phyloP scores from a whole-genome alignment of 1,140 invertebrate genomes.

The Andricus grossulariae region DNA sequence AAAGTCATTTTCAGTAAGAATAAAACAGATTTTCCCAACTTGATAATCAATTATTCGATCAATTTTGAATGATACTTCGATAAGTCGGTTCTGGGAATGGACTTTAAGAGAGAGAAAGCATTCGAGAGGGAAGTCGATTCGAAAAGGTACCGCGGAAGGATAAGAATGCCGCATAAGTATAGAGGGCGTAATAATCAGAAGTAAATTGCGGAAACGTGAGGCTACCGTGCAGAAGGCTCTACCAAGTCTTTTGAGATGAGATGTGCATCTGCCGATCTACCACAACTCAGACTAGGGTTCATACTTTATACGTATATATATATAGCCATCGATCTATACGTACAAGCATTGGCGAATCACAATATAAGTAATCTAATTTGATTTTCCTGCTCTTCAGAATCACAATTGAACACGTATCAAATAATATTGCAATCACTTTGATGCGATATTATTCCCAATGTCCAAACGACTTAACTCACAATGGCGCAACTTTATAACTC shows the following conservation, averaged over 20 bases:
- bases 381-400: slow-evolving; percentile 59
- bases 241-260: slow-evolving; percentile 30
- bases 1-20: background rate
- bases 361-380: slow-evolving; percentile 73
- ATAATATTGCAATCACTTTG: slow-evolving; percentile 73
- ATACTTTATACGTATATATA: background rate
- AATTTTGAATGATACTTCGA: slow-evolving; percentile 4
- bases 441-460: slow-evolving; percentile 73
- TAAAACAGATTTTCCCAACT: background rate
- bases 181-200: slow-evolving; percentile 74
- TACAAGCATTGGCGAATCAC: background rate
- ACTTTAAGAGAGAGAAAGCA: slow-evolving; percentile 33
- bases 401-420: slow-evolving; percentile 75
- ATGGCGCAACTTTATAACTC: slow-evolving; percentile 19
- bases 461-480: slow-evolving; percentile 37
- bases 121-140: background rate
- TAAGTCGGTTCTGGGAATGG: background rate
- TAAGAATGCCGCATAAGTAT: slow-evolving; percentile 70
- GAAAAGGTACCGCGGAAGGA: slow-evolving; percentile 43
- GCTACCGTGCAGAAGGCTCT: slow-evolving; percentile 70
- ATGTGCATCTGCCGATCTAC: slow-evolving; percentile 22
- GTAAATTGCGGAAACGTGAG: slow-evolving; percentile 75
- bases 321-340: slow-evolving; percentile 17
- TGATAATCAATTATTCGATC: background rate
- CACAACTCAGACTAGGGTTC: background rate